Base-by-base conservation (phyloP, 1,140 invertebrate genomes). In the Odontomachus brunneus region DNA sequence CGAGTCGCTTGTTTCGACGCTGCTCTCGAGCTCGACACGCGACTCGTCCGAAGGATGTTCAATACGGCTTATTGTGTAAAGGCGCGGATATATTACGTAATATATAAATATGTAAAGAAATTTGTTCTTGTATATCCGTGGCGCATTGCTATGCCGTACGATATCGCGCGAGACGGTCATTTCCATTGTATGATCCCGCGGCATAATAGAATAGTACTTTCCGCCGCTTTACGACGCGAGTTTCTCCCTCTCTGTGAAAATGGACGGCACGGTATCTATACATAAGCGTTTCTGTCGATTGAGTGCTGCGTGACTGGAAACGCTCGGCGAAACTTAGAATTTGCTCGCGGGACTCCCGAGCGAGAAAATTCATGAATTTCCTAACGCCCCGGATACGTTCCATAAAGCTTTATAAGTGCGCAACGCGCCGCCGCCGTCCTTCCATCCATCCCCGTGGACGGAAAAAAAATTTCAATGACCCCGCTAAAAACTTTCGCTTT, bases 141-240 rank as follows among this genome's bases (percentile, higher is more conserved):
- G 9, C 4, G 19, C 51, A 57, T 57, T 59, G 24, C 33, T 22
- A 29, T 44, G 62, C 51, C 26, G 65, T 24, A n/a, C 51, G 65
- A 65, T 65, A 76, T 76, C 48, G 17, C 22, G 33, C 22, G 33
- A 69, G 53, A 69, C 7, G 63, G 33, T 51, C n/a, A 80, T 69
- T 80, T 80, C 53, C 75, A 80, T 71, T 53, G 44, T 51, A 44
- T 48, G 65, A 80, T 57, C 57, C 22, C 24, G 4, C 38, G 4
- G n/a, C 51, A 80, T 69, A 80, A 80, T 80, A 69, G 65, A 80
- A 80, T 57, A 57, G 65, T 80, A 69, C 75, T 80, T 69, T 80
- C 17, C 51, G 65, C n/a, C 63, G 75, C 24, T 80, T 80, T 80
- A 80, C 65, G 51, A 65, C 73, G 22, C 19, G 14, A 57, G 33